Base-by-base conservation (phyloP, 2,888 invertebrate genomes). In the Microctonus aethiopoides region DNA sequence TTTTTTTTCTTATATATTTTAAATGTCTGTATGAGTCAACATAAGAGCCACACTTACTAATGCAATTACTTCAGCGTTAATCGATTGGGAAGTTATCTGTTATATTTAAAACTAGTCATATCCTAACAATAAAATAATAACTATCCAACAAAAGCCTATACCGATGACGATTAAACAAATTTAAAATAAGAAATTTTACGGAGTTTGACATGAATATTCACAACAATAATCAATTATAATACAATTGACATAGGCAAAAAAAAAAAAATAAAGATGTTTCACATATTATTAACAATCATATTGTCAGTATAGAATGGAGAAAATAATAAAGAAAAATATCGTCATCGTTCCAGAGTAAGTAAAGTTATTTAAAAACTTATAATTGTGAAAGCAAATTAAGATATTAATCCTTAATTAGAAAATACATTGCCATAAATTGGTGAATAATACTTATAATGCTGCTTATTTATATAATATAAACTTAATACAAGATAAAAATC, bases 41-140 rank as follows among this genome's bases (percentile, higher is more conserved):
- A 80, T 81, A 79, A 78, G 79, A 81, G 82, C 76, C 80, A 75
- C 80, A 82, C 80, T 84, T 80, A 83, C 81, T 81, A 83, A 76
- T 81, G 81, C 80, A 62, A 81, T 79, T 57, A 79, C 81, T 81
- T 74, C 71, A 76, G 13, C 75, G 81, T 81, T 79, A 83, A 84
- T 80, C 71, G 80, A 83, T 81, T 79, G 78, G 81, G 77, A 71
- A 79, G n/a, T 81, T 77, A 78, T 77, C 76, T 73, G 60, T 51
- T 51, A 56, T 24, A 52, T 51, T 52, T 13, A 54, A 46, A 62
- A 46, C 57, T 59, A 36, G 29, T 32, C 20, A 24, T 29, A 36
- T 67, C 41, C 46, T 29, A 69, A 51, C 32, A 60, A 57, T 32
- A 57, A 68, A 71, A 46, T 24, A 62, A 52, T 46, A 41, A 63